Percentiles rank a stretch among this genome's conserved stretches.
Evolutionary conservation across 2,888 invertebrate species (phyloP).

Genomic region (Volucella inanis): DNA sequence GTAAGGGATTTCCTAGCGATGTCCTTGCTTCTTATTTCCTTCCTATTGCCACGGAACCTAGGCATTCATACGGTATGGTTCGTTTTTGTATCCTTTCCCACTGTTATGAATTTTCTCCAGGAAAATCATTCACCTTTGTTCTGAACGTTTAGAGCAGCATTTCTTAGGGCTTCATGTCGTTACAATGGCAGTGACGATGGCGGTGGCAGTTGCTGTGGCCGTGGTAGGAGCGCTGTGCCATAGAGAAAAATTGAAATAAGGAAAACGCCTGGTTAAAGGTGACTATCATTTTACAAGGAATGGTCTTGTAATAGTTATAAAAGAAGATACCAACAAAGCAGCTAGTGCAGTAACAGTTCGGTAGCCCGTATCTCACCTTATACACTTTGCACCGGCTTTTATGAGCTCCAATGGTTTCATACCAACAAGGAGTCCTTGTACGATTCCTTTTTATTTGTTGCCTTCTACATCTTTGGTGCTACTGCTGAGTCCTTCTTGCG

Average conservation of each 20-base stretch:
- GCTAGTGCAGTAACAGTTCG: conserved; percentile 55
- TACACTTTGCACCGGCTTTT: conserved; percentile 58
- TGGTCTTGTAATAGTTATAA: conserved; percentile 68
- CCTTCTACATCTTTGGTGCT: not conserved
- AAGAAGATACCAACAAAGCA: conserved; percentile 52
- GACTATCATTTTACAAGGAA: conserved; percentile 66
- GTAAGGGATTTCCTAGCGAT: conserved; percentile 52
- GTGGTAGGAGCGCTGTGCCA: conserved; percentile 24
- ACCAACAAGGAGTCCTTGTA: conserved; percentile 35
- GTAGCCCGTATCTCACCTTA: conserved; percentile 54
- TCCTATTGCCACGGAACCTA: conserved; percentile 15
- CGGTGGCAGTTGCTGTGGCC: too few relatives aligned
- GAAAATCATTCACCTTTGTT: conserved; percentile 69
- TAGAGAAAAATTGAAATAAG: conserved; percentile 60
- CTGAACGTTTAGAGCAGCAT: conserved; percentile 51
- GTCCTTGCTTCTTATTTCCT: conserved; percentile 59
- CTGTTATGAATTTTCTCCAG: conserved; percentile 62
- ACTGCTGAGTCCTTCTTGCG: conserved; percentile 37
- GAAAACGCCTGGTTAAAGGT: conserved; percentile 67
- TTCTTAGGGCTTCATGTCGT: conserved; percentile 47
- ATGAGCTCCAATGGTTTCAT: conserved; percentile 66
- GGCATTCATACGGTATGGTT: conserved; percentile 32
- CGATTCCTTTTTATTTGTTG: conserved; percentile 40
- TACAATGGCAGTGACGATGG: conserved; percentile 23
- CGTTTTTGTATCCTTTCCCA: conserved; percentile 27